Evolutionary conservation across 2,888 invertebrate genomes (phyloP).

Genomic region (Parapristionchus giblindavisi): DNA sequence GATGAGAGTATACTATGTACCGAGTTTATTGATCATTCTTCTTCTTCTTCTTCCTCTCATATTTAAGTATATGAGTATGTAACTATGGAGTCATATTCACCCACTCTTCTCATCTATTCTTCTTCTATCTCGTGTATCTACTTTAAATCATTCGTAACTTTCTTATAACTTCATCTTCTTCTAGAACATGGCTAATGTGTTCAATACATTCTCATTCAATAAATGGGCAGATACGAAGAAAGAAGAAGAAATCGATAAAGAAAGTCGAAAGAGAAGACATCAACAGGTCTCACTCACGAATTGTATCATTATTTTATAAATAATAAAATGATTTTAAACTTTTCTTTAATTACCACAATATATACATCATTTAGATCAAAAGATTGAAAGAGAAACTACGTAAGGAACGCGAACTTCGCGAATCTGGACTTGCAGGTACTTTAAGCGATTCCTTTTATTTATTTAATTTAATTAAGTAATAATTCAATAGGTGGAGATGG

Average conservation of each 20-base stretch:
- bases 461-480: neutral
- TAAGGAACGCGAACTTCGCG: constrained; percentile 52
- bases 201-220: constrained; percentile 60
- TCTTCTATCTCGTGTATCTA: neutral
- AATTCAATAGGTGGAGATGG: constrained; percentile 44
- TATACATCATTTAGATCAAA: constrained; percentile 50
- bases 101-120: too few relatives aligned
- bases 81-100: too few relatives aligned
- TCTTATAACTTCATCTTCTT: neutral
- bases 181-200: constrained; percentile 49
- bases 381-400: constrained; percentile 56
- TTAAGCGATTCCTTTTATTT: neutral
- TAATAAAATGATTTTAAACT: neutral
- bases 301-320: too few relatives aligned
- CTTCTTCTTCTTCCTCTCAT: neutral
- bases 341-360: neutral
- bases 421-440: constrained; percentile 41
- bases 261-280: constrained; percentile 50
- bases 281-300: constrained; percentile 46
- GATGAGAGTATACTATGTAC: neutral
- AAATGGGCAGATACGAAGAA: constrained; percentile 60
- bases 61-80: too few relatives aligned
- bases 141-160: neutral
- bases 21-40: neutral
- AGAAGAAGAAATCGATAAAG: constrained; percentile 60